phyloP scores from a whole-genome alignment of 2,888 invertebrate species.

The Eristalis intricaria region DNA sequence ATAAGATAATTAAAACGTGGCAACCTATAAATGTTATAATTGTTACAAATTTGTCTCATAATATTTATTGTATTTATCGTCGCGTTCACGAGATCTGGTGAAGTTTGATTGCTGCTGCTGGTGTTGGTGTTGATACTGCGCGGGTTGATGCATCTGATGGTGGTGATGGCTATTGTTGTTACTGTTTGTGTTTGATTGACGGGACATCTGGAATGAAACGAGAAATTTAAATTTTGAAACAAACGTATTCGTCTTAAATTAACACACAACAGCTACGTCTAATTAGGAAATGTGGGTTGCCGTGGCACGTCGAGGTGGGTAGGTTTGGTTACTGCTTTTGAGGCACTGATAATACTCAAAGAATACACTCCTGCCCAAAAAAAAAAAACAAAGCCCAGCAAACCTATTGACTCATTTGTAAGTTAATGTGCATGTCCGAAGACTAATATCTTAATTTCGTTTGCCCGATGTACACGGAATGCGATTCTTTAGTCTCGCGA shows the following conservation, averaged over 20 bases:
- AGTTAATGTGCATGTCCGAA: too few relatives aligned
- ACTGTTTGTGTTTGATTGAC: slow-evolving; percentile 65
- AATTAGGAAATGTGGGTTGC: too few relatives aligned
- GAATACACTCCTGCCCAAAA: too few relatives aligned
- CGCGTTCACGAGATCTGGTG: slow-evolving; percentile 75
- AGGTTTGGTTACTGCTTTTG: too few relatives aligned
- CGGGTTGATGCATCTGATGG: slow-evolving; percentile 59
- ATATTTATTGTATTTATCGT: slow-evolving; percentile 78
- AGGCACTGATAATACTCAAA: too few relatives aligned
- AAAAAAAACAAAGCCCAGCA: too few relatives aligned
- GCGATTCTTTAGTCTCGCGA: too few relatives aligned
- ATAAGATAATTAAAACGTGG: slow-evolving; percentile 46
- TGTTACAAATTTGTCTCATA: slow-evolving; percentile 80
- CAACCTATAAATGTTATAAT: slow-evolving; percentile 22
- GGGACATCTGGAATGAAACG: slow-evolving; percentile 74
- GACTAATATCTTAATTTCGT: too few relatives aligned
- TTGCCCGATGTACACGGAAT: too few relatives aligned
- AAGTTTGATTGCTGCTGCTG: slow-evolving; percentile 72
- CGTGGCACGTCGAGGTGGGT: too few relatives aligned
- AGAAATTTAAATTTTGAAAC: not conserved
- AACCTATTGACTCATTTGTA: too few relatives aligned
- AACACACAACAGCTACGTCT: too few relatives aligned
- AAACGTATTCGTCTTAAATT: not conserved
- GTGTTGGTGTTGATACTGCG: slow-evolving; percentile 32
- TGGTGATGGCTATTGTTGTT: slow-evolving; percentile 61